These are phyloP conservation scores for Eupeodes luniger DNA, from an alignment of 2,888 invertebrate species.

Conservation along the genomic window DNA sequence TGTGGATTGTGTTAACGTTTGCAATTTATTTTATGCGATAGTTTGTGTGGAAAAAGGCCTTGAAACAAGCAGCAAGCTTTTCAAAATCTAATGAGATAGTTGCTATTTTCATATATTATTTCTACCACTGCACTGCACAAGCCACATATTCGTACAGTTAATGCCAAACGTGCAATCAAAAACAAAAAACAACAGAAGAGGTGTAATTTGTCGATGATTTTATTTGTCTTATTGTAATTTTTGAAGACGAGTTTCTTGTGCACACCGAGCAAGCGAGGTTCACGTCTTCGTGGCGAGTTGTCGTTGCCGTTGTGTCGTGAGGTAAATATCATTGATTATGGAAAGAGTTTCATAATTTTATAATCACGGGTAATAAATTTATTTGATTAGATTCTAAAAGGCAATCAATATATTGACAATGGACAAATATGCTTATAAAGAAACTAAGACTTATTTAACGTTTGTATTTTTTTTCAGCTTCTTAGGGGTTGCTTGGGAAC, in stretches of 20 bases:
- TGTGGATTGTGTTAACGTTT: slow-evolving; percentile 65
- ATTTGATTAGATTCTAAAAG: slow-evolving; percentile 57
- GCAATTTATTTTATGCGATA: slow-evolving; percentile 41
- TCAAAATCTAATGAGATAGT: slow-evolving; percentile 60
- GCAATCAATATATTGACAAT: slow-evolving; percentile 71
- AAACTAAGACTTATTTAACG: slow-evolving; percentile 40
- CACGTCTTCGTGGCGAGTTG: background rate
- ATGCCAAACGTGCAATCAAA: slow-evolving; percentile 40
- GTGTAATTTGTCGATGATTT: slow-evolving; percentile 60
- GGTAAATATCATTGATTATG: background rate
- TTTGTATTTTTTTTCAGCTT: slow-evolving; percentile 13
- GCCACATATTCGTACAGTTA: background rate
- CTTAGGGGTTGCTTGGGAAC: slow-evolving; percentile 13
- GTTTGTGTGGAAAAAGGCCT: slow-evolving; percentile 27
- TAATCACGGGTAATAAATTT: slow-evolving; percentile 40
- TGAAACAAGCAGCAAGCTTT: slow-evolving; percentile 31
- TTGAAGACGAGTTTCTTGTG: slow-evolving; percentile 12
- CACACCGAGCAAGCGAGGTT: too few species aligned
- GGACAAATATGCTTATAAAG: slow-evolving; percentile 23
- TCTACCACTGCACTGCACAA: too few species aligned
- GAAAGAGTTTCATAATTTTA: slow-evolving; percentile 44
- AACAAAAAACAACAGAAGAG: slow-evolving; percentile 21
- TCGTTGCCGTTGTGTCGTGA: background rate
- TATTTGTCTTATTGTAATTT: slow-evolving; percentile 48
- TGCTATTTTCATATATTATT: slow-evolving; percentile 46